Conservation (phyloP, 2,797 vertebrate species). For the Lerista edwardsae region DNA sequence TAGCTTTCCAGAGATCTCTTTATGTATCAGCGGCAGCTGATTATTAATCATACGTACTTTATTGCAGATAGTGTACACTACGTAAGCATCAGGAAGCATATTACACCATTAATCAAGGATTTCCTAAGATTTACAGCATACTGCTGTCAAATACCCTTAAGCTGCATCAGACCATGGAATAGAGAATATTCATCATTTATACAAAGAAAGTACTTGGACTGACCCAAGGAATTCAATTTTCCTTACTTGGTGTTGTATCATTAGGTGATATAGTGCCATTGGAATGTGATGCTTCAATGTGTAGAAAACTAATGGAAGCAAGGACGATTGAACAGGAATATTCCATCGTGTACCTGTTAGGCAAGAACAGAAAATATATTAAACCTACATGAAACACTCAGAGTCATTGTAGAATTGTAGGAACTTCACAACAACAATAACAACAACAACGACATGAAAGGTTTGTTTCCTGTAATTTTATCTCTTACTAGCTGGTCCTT, state of each 20-base stretch:
- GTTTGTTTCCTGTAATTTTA: not conserved
- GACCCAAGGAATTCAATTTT: accelerated
- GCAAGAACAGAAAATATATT: not conserved
- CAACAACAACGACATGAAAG: not conserved
- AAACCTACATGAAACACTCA: not conserved
- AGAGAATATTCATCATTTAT: not conserved
- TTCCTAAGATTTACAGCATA: not conserved
- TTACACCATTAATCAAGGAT: not conserved
- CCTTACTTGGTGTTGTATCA: slow-evolving; percentile 60
- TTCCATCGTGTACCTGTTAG: slow-evolving; percentile 70
- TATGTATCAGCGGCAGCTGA: too few species aligned
- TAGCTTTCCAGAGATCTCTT: too few species aligned
- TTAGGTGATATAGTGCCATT: slow-evolving; percentile 60
- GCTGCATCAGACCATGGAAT: not conserved
- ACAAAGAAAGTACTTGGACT: not conserved
- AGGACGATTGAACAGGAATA: slow-evolving; percentile 48
- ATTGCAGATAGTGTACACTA: not conserved
- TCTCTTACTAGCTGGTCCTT: too few species aligned
- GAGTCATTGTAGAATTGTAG: not conserved
- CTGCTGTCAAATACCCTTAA: not conserved
- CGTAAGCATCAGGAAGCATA: not conserved
- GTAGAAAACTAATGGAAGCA: slow-evolving; percentile 55
- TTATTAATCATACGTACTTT: slow-evolving; percentile 1
- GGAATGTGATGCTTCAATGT: slow-evolving; percentile 45
- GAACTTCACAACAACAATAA: not conserved